phyloP scores from a whole-genome alignment of 2,797 vertebrate species.

The Neopelma chrysocephalum region DNA sequence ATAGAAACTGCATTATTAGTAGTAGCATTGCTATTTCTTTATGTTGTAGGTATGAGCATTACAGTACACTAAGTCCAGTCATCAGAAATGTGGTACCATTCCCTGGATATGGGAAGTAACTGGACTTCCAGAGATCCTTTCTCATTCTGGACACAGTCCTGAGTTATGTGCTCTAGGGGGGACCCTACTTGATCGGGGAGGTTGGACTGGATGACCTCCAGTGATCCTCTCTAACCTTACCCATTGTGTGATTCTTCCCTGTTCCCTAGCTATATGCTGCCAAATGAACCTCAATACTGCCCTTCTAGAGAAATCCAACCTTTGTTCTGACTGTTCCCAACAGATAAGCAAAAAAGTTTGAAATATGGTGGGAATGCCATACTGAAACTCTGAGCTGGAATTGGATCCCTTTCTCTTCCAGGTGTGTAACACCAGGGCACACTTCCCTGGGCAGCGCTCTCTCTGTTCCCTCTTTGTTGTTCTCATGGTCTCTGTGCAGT shows the following conservation, averaged over 20 bases:
- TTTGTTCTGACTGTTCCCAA: neutral
- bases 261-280: neutral
- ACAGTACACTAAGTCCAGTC: fast-evolving
- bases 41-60: neutral
- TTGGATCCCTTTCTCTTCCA: neutral
- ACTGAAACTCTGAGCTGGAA: neutral
- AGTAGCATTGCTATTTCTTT: neutral
- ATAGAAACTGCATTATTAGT: neutral
- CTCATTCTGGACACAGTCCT: neutral
- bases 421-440: neutral
- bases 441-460: fast-evolving
- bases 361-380: neutral
- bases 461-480: neutral
- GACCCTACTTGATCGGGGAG: neutral
- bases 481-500: fast-evolving
- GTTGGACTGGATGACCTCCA: neutral
- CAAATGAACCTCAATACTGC: neutral
- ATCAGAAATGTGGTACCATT: neutral
- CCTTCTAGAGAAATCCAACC: neutral
- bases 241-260: neutral
- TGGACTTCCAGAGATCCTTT: neutral
- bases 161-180: neutral
- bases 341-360: neutral
- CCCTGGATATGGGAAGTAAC: neutral
- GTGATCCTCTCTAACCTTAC: fast-evolving